Evolutionary conservation across 2,113 vertebrate species (phyloP), one percentile per base, ranked within the genome.

Genomic region (Bubo scandiacus): DNA sequence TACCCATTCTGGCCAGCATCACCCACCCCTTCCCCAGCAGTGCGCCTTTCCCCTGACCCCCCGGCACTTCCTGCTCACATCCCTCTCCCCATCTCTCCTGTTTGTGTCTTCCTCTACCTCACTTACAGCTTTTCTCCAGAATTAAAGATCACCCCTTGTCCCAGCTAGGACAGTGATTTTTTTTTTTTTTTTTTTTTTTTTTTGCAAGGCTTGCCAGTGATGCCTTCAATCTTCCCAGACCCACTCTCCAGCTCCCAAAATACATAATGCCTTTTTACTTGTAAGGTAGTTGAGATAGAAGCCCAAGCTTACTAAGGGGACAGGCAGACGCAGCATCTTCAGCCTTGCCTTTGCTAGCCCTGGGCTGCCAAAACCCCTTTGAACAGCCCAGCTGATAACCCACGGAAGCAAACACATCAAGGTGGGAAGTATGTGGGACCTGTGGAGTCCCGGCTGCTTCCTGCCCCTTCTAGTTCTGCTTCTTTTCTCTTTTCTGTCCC

Each of bases 51-150:
- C 22, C 0, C 32, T 7, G 52, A 20, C 58, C 42, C 62, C 0
- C 0, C 0, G 34, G 21, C 6, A 1, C 43, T 22, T 55, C 15
- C 42, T 57, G 38, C 67, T 72, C 61, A 3, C 38, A 10, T 27
- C 45, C 49, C 43, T 8, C 11, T 81, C 40, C 51, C 42, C 36
- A 3, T 40, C 49, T 73, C 83, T 67, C 38, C 38, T 63, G 4
- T 3, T 29, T 40, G 38, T 26, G 36, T 29, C 40, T 81, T 32
- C 16, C 20, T 58, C 62, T 77, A 54, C 87, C 43, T 86, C 52
- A 2, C 22, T 82, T 19, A 17, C 14, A 47, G 29, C 30, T 54
- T 75, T 80, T 18, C 58, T 55, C 49, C 20, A 19, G 17, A 21
- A 20, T 38, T 38, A 27, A 73, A 68, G 40, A 12, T 55, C 12